Evolutionary conservation across 2,797 vertebrate species (phyloP).

Genomic region (Rhincodon typus): DNA sequence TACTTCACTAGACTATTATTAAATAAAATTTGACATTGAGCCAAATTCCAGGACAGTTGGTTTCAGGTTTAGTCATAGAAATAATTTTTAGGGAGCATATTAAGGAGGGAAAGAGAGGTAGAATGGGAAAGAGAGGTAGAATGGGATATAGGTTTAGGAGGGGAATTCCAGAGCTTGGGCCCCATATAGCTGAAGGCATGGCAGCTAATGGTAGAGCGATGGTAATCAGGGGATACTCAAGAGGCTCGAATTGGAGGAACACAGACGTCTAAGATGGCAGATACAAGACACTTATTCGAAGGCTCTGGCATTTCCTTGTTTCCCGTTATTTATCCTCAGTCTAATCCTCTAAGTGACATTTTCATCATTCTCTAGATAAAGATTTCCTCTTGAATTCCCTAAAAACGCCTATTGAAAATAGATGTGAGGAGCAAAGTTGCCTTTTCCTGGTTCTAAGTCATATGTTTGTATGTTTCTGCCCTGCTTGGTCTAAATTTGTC

Average conservation of each 20-base stretch:
- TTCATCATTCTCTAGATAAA: too few relatives aligned
- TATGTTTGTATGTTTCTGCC: background rate
- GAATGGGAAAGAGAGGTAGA: background rate
- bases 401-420: too few relatives aligned
- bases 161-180: background rate
- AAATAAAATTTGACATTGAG: background rate
- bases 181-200: background rate
- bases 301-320: too few relatives aligned
- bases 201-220: background rate
- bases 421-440: background rate
- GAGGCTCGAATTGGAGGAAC: background rate
- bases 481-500: background rate
- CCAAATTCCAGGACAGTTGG: background rate
- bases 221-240: background rate
- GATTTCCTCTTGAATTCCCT: background rate
- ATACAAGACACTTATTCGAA: too few relatives aligned
- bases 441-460: too few relatives aligned
- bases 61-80: background rate
- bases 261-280: background rate
- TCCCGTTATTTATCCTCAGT: too few relatives aligned
- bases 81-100: background rate
- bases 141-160: background rate
- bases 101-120: background rate
- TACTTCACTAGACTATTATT: background rate
- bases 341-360: too few relatives aligned